Evolutionary conservation across 2,888 invertebrate genomes (phyloP).

Genomic region (Myopa testacea): DNA sequence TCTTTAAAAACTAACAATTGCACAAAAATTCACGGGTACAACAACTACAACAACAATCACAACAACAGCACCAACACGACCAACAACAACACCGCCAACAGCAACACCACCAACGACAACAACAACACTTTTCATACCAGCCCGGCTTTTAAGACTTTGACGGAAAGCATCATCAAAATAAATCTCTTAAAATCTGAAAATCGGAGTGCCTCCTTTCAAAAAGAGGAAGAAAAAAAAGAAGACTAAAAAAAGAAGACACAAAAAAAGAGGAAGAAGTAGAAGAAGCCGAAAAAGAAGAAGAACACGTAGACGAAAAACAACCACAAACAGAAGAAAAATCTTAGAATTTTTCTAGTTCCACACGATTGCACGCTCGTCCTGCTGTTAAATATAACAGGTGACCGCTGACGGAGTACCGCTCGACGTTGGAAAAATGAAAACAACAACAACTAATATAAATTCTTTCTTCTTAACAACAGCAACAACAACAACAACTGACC

Average conservation of each 20-base stretch:
- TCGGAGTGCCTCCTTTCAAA: too few species aligned
- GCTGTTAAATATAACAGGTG: not conserved
- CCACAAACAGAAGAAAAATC: too few species aligned
- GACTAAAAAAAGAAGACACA: too few species aligned
- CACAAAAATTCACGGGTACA: not conserved
- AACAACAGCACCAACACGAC: conserved; percentile 12
- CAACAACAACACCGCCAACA: conserved; percentile 7
- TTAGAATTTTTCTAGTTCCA: conserved; percentile 25
- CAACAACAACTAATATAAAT: not conserved
- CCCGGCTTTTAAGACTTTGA: too few species aligned
- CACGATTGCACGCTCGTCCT: conserved; percentile 35
- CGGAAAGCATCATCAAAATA: too few species aligned
- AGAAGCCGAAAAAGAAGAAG: too few species aligned
- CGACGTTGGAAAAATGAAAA: conserved; percentile 8
- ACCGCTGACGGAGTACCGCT: conserved; percentile 18
- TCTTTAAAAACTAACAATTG: conserved; percentile 15
- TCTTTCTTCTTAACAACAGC: not conserved
- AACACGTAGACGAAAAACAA: too few species aligned
- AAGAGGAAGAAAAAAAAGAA: too few species aligned
- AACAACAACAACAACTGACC: conserved; percentile 35
- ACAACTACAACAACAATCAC: not conserved
- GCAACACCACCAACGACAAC: not conserved
- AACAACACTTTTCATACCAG: not conserved
- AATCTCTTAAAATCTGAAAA: too few species aligned
- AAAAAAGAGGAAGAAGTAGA: too few species aligned